These are phyloP conservation scores for Pristionchus entomophagus DNA, from an alignment of 2,888 invertebrate species.

Conservation along the genomic window DNA sequence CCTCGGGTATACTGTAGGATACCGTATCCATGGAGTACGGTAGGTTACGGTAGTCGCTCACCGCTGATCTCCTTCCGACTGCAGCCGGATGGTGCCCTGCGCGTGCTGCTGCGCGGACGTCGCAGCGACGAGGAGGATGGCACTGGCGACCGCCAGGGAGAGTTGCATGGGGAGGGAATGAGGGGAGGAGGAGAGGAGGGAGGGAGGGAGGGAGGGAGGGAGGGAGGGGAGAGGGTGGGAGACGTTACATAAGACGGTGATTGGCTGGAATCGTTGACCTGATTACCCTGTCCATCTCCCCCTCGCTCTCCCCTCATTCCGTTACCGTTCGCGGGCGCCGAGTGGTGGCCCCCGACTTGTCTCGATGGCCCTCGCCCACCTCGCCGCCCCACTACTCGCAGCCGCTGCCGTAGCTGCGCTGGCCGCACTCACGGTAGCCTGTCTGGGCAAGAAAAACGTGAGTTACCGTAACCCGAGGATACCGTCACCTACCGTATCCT, in stretches of 20 bases:
- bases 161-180: not conserved
- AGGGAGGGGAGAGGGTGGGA: not conserved
- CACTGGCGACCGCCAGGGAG: not conserved
- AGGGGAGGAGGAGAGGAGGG: not conserved
- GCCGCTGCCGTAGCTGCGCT: not conserved
- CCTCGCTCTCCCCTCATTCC: not conserved
- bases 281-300: not conserved
- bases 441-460: no score
- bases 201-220: not conserved
- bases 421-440: not conserved
- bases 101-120: not conserved
- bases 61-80: no score
- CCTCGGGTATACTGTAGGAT: not conserved
- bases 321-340: not conserved
- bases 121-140: not conserved
- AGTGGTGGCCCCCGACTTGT: not conserved
- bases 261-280: no score
- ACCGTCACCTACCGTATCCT: not conserved
- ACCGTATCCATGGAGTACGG: no score
- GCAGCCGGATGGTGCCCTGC: not conserved
- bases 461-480: not conserved
- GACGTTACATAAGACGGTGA: not conserved
- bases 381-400: not conserved
- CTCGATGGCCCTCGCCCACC: no score
- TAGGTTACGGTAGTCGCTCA: no score